Conservation (phyloP, 92 coral and sea anemone species). For the Phenganax subtilis region DNA sequence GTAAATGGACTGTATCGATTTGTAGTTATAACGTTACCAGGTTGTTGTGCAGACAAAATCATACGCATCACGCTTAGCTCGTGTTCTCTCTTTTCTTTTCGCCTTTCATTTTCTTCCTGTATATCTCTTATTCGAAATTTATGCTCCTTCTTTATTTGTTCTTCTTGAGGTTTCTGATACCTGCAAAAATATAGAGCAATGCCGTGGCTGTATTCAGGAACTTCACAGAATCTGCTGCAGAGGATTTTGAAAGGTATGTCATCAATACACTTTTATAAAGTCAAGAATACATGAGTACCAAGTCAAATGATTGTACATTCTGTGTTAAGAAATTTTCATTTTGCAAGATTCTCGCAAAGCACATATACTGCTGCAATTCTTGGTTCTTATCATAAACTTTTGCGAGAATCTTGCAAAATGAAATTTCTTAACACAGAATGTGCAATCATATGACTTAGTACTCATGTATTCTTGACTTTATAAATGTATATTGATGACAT, state of each 20-base stretch:
- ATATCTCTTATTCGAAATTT: neutral
- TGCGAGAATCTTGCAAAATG: too few species aligned
- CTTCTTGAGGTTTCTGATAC: constrained; percentile 8
- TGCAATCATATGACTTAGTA: neutral
- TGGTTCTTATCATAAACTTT: too few species aligned
- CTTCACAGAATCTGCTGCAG: constrained; percentile 19
- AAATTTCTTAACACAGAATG: neutral
- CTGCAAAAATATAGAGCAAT: neutral
- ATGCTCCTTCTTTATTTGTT: neutral
- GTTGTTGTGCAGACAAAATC: constrained; percentile 1
- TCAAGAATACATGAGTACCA: too few species aligned
- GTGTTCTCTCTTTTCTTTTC: neutral
- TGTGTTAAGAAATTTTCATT: neutral
- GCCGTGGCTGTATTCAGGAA: too few species aligned
- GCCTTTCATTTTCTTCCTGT: constrained; percentile 1
- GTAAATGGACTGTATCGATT: too few species aligned
- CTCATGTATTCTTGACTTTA: too few species aligned
- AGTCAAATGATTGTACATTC: neutral
- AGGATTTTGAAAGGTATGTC: constrained; percentile 31
- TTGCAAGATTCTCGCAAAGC: too few species aligned
- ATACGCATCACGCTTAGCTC: constrained; percentile 1
- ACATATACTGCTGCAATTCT: too few species aligned
- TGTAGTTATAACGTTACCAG: too few species aligned
- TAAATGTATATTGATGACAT: neutral
- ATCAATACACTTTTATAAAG: neutral